phyloP scores from a whole-genome alignment of 2,113 vertebrate genomes.

The Proteles cristata region DNA sequence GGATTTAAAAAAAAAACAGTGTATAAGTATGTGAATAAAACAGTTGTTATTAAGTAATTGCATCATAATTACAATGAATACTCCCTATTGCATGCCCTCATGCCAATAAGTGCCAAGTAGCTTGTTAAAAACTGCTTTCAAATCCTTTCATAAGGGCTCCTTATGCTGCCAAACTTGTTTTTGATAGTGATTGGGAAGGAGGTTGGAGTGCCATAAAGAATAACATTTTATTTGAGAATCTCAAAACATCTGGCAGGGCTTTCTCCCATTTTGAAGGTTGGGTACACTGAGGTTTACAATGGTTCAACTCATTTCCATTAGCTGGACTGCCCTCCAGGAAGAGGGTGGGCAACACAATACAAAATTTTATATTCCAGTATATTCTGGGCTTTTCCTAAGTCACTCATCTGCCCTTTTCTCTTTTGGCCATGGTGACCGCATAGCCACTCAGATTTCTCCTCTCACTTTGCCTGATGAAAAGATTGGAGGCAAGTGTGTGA shows the following conservation, averaged over 20 bases:
- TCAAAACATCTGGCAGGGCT: not conserved
- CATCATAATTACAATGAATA: constrained; percentile 24
- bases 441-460: not conserved
- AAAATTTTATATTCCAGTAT: not conserved
- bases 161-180: constrained; percentile 57
- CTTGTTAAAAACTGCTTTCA: constrained; percentile 23
- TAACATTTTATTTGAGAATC: not conserved
- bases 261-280: not conserved
- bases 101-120: not conserved
- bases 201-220: not conserved
- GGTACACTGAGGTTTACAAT: not conserved
- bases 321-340: not conserved
- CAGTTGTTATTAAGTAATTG: constrained; percentile 6
- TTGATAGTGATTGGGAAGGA: constrained; percentile 2
- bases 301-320: not conserved
- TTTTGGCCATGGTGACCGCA: not conserved
- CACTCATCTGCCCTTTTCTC: not conserved
- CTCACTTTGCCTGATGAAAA: not conserved
- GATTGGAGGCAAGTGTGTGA: not conserved
- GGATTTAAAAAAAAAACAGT: not conserved
- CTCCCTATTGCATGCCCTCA: not conserved
- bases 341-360: not conserved
- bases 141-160: constrained; percentile 18
- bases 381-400: not conserved
- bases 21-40: constrained; percentile 47